Evolutionary conservation across 1,140 invertebrate genomes (phyloP), one percentile per base, ranked within the genome.

Genomic region (Diprion similis): DNA sequence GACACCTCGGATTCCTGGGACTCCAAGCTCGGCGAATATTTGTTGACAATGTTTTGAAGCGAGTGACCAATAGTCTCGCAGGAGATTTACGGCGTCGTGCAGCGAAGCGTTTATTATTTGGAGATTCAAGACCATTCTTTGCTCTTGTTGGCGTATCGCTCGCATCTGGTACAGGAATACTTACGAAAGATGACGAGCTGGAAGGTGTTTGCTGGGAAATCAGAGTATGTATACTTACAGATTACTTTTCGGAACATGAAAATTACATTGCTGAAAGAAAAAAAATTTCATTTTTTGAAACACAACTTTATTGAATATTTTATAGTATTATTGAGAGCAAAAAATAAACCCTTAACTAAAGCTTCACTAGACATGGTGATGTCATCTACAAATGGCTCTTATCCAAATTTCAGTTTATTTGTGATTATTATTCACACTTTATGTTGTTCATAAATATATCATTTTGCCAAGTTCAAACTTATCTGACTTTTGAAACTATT

Each of bases 121-220:
- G 93, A 0, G 92, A 94, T 82, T 92, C 93, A 0, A 90, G 89
- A 9, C 93, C 94, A 1, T 93, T 94, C 77, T 93, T 95, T 80
- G 93, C 93, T 19, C 82, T 95, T 6, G 92, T 95, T 59, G 94
- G 94, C 11, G 90, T 95, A 1, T 93, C 92, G 66, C 83, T 95
- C 71, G 93, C 93, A 8, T 92, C 93, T 45, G 94, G 93, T 1
- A 90, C 90, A 66, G 93, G 93, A 7, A 90, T 95, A 68, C 83
- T 95, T n/a, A 95, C 93, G 2, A 93, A 94, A 79, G 92, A 95
- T 75, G 93, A 95, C 82, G 93, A 95, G 87, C 81, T 95, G 7
- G 94, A 95, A 85, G 92, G 91, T 48, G 89, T 95, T 13, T 95
- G 94, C 78, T 93, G 91, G 90, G 93, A 95, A 88, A 95, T 96